phyloP scores from a whole-genome alignment of 37 sponge, comb jelly and placozoan species.

The Axinella damicornis region DNA sequence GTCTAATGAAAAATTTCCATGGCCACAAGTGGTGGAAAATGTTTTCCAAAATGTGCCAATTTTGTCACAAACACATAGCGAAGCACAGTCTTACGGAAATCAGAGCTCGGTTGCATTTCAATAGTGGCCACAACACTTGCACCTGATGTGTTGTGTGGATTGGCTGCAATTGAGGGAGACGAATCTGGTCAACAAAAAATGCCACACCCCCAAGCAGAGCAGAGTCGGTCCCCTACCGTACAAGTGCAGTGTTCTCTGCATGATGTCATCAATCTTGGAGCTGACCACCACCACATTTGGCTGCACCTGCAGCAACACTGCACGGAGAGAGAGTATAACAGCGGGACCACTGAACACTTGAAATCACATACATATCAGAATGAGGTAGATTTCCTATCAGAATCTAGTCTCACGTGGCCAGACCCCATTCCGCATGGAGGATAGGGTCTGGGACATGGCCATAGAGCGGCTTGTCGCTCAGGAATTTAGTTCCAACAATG shows the following conservation, averaged over 20 bases:
- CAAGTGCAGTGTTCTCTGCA: slow-evolving; percentile 48
- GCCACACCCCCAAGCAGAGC: not conserved
- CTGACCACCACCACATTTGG: slow-evolving; percentile 78
- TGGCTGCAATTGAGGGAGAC: not conserved
- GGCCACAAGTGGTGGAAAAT: too few species aligned
- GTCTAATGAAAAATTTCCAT: too few species aligned
- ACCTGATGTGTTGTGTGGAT: not conserved
- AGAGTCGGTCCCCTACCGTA: slow-evolving; percentile 30
- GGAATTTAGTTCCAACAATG: too few species aligned
- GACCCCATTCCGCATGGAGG: too few species aligned
- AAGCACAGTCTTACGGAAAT: slow-evolving; percentile 84
- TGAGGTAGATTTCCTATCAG: too few species aligned
- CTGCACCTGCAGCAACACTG: slow-evolving; percentile 77
- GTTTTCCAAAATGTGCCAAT: too few species aligned
- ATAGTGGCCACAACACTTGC: slow-evolving; percentile 10
- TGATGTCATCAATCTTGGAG: slow-evolving; percentile 79
- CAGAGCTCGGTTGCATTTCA: slow-evolving; percentile 79
- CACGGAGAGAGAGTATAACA: not conserved
- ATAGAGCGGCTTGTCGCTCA: too few species aligned
- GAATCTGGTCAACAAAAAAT: not conserved
- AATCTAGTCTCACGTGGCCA: too few species aligned
- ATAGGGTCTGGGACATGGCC: too few species aligned
- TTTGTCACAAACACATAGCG: too few species aligned
- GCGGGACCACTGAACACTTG: too few species aligned
- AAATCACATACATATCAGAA: too few species aligned